Evolutionary conservation across 1,140 invertebrate genomes (phyloP), one percentile per base, ranked within the genome.

Genomic region (Monochamus saltuarius): DNA sequence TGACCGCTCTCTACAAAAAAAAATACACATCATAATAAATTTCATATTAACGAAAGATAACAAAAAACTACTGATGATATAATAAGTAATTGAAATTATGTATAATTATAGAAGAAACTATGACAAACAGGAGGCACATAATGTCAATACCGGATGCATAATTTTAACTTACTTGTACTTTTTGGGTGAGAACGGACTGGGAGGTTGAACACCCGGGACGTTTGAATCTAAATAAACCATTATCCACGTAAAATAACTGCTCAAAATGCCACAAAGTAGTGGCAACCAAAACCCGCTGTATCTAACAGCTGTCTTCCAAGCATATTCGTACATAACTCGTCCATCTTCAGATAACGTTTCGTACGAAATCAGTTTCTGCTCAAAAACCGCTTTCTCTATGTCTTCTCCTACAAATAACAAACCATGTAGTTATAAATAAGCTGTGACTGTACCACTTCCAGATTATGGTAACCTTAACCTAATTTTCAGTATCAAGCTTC

Each of bases 171-270:
- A 75, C 73, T 69, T 71, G 59, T 72, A 68, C 69, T 70, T 74
- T 42, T 65, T 65, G 16, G 78, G 74, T 54, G 78, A 77, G 36
- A 81, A 74, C 7, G 79, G 79, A 39, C 78, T 75, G 2, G 80
- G 80, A 7, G 80, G 80, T 65, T 72, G 71, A 2, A 79, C 66
- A 13, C 80, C 80, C 0, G 80, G 80, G 19, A 77, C 69, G 50
- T 73, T 72, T 16, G 80, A 81, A 65, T 82, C 80, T 51, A 81
- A 72, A 70, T 80, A 82, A 10, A 81, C 78, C 45, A 81, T 74
- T 19, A 75, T 64, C 66, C 75, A 80, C 4, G 74, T 78, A 57
- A 81, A 79, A 39, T 71, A 73, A 1, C 72, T 71, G 11, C 66
- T 62, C 34, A 75, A 38, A 19, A 68, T 40, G 0, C 75, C 76